phyloP scores from a whole-genome alignment of 2,797 vertebrate genomes.

The Brachymystax lenok region DNA sequence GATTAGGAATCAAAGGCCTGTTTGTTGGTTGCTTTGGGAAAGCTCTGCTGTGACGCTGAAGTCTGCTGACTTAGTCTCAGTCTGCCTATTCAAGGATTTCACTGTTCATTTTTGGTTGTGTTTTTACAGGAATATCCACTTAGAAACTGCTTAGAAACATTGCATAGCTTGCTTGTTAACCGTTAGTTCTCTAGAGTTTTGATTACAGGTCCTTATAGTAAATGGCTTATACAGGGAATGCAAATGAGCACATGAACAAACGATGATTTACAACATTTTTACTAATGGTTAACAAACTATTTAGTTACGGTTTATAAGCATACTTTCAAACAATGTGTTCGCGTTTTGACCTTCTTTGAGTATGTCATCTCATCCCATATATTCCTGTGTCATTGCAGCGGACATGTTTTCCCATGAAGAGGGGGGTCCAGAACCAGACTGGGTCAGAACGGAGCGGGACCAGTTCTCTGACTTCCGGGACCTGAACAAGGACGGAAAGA shows the following conservation, averaged over 20 bases:
- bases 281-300: background rate
- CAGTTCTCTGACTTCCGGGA: constrained; percentile 97
- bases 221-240: background rate
- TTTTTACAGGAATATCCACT: background rate
- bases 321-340: background rate
- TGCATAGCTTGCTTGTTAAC: background rate
- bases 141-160: background rate
- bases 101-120: background rate
- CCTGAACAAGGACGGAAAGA: constrained; percentile 95
- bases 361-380: background rate
- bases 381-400: constrained; percentile 68
- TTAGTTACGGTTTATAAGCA: background rate
- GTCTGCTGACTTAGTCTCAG: constrained; percentile 2
- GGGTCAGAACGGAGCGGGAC: constrained; percentile 92
- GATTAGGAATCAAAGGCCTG: constrained; percentile 34
- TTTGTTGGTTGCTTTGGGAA: constrained; percentile 23
- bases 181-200: background rate
- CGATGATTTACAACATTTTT: background rate
- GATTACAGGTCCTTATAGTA: background rate
- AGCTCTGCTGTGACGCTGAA: background rate
- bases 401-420: constrained; percentile 98
- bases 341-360: background rate
- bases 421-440: constrained; percentile 91
- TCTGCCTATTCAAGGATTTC: too few species aligned
- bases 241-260: background rate